Evolutionary conservation across 2,888 invertebrate species (phyloP), one percentile per base, ranked within the genome.

Genomic region (Odiellus spinosus): DNA sequence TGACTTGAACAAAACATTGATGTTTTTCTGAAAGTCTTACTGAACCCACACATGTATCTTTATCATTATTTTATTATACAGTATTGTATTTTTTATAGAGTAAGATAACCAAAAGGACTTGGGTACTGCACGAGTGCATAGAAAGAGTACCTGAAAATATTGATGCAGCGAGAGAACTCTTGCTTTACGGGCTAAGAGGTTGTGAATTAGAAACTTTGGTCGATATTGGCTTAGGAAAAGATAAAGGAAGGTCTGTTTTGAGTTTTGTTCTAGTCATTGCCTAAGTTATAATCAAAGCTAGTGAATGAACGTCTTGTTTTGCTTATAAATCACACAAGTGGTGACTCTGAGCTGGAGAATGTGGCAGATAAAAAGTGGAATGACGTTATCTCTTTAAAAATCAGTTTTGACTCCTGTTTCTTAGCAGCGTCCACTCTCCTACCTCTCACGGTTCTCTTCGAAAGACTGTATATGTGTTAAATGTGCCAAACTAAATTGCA

Each of bases 81-180:
- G 63, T 63, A 53, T 21, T 21, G 12, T 20, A 35, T 34, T 46
- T 19, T 42, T 52, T 53, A 21, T 32, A 78, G 77, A 76, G 77
- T 54, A 82, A 82, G 70, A 78, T 84, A 44, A 74, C 73, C 1
- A 80, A 82, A 64, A 73, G 78, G 59, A 74, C 76, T 26, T 83
- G 82, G 82, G 79, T 82, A 38, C 69, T 83, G n/a, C 77, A 79
- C 59, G 82, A 84, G 65, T 83, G 83, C 60, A 70, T 79, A 54
- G 78, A 79, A 59, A 66, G 82, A 44, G 74, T 83, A 50, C 81
- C 83, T 0, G 78, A 79, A 58, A 75, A 75, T 38, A 66, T 81
- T 49, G 73, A 76, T 53, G 79, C 82, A n/a, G 78, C 80, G 38
- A 70, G 73, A 51, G 77, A 78, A 58, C 67, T 84, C 32, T 67